Evolutionary conservation across 2,113 vertebrate genomes (phyloP).

Genomic region (Podocnemis expansa): DNA sequence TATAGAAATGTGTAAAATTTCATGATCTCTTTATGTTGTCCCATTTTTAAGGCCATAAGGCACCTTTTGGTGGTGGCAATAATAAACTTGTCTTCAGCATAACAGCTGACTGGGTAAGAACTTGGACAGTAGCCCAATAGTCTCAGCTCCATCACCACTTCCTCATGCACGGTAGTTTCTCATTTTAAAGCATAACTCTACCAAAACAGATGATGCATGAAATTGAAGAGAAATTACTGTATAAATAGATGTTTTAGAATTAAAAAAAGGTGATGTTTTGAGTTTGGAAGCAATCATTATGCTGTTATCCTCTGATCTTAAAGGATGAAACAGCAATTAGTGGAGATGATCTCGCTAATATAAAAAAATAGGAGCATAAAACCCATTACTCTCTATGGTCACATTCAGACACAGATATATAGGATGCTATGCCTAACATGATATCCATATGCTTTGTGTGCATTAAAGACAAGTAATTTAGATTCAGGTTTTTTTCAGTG

Average conservation of each 20-base stretch:
- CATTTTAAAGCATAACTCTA: constrained; percentile 9
- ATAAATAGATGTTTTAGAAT: constrained; percentile 9
- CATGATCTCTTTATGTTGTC: not conserved
- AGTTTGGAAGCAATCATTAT: not conserved
- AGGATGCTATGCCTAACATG: not conserved
- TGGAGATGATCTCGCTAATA: not conserved
- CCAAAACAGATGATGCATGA: not conserved
- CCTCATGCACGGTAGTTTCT: not conserved
- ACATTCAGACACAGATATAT: not conserved
- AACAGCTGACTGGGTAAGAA: constrained; percentile 15
- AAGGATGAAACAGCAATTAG: not conserved
- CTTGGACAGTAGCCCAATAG: constrained; percentile 38
- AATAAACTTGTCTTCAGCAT: constrained; percentile 5
- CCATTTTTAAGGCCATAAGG: constrained; percentile 4
- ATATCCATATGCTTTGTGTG: accelerated
- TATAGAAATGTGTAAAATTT: not conserved
- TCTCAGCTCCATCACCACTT: not conserved
- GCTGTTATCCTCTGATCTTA: constrained; percentile 37
- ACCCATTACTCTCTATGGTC: not conserved
- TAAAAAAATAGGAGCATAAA: not conserved
- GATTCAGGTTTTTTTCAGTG: not conserved
- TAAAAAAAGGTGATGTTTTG: not conserved
- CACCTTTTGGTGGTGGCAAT: not conserved
- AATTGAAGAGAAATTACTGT: constrained; percentile 44
- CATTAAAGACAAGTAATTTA: not conserved